These are phyloP conservation scores for Stictonetta naevosa DNA, from an alignment of 2,113 vertebrate species.

Conservation along the genomic window DNA sequence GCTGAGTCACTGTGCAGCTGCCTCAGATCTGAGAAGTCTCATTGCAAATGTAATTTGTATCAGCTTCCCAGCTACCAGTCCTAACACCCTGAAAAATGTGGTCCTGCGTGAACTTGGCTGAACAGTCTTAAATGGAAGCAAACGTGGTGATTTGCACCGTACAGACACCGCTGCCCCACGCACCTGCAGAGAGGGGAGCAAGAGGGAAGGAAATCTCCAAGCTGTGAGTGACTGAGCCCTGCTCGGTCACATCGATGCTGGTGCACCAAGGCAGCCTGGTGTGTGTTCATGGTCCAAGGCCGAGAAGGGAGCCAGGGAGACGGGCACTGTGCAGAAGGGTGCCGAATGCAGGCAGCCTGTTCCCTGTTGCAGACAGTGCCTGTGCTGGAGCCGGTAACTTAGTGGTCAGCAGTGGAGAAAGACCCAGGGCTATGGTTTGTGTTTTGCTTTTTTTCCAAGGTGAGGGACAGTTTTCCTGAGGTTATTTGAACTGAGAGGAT, in stretches of 20 bases:
- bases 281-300: background rate
- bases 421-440: no score
- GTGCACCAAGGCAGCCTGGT: background rate
- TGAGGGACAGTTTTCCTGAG: background rate
- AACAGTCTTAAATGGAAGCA: background rate
- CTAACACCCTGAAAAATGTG: background rate
- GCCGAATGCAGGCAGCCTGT: rapidly evolving
- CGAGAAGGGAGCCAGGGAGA: background rate
- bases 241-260: rapidly evolving
- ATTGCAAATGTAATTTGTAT: background rate
- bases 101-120: background rate
- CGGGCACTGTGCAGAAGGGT: background rate
- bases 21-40: background rate
- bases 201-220: no score
- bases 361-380: background rate
- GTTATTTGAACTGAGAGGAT: background rate
- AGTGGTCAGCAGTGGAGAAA: no score
- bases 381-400: background rate
- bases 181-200: rapidly evolving
- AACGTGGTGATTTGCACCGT: rapidly evolving
- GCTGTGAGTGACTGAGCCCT: background rate
- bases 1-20: slow-evolving; percentile 27
- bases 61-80: background rate
- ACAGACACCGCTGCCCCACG: rapidly evolving
- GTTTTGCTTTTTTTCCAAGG: background rate